These are phyloP conservation scores for Paraescarpia echinospica DNA, from an alignment of 1,140 invertebrate genomes.

Conservation along the genomic window DNA sequence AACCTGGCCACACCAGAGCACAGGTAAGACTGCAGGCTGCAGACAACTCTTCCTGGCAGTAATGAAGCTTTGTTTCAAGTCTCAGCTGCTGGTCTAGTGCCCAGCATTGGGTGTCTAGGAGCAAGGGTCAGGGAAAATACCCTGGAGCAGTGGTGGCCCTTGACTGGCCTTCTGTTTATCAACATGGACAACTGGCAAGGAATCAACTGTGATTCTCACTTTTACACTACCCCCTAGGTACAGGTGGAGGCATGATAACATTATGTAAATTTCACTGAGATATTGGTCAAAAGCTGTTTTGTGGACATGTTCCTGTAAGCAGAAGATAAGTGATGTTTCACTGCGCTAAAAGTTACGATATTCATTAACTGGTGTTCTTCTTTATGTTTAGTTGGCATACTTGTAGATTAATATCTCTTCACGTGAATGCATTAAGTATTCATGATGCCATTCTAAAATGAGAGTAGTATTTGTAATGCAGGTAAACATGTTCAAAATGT, in stretches of 20 bases:
- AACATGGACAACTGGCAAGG: not conserved
- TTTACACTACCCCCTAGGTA: not conserved
- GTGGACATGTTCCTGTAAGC: not conserved
- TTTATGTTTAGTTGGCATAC: not conserved
- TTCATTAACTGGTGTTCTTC: not conserved
- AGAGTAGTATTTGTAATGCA: not conserved
- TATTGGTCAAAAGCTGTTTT: not conserved
- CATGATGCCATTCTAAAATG: not conserved
- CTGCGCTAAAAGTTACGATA: not conserved
- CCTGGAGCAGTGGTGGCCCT: not conserved
- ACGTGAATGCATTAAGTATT: not conserved
- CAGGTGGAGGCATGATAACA: not conserved
- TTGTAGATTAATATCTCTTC: not conserved
- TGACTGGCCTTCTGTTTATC: not conserved
- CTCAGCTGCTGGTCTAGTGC: not conserved
- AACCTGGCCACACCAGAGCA: not conserved
- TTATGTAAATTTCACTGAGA: not conserved
- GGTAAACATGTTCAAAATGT: not conserved
- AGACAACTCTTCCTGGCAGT: not conserved
- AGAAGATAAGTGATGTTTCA: not conserved
- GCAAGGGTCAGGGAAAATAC: not conserved
- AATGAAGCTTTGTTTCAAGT: not conserved
- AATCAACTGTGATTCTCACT: not conserved
- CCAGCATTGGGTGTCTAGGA: not conserved
- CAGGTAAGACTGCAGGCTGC: not conserved